phyloP scores from a whole-genome alignment of 2,797 vertebrate genomes.

The Syngnathus rostellatus region DNA sequence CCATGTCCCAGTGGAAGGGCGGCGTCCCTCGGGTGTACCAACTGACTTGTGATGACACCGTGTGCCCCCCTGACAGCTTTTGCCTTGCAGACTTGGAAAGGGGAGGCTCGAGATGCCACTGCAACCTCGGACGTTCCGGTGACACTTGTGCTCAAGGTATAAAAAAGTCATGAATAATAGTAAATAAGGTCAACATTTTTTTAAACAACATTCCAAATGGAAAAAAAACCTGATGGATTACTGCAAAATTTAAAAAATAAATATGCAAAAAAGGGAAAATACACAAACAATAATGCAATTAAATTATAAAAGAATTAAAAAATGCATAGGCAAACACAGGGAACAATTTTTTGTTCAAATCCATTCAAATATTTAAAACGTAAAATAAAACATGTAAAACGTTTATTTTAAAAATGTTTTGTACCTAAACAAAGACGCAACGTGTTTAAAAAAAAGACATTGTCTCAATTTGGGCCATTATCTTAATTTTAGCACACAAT shows the following conservation, averaged over 20 bases:
- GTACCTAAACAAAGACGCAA: too few species aligned
- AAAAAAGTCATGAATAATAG: neutral
- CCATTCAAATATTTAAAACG: too few species aligned
- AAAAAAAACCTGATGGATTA: neutral
- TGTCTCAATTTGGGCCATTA: too few species aligned
- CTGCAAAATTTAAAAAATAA: neutral
- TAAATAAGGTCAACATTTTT: neutral
- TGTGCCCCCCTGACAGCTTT: constrained; percentile 86
- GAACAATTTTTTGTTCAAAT: too few species aligned
- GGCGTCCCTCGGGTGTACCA: constrained; percentile 69
- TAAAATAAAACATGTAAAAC: too few species aligned
- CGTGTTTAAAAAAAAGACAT: too few species aligned
- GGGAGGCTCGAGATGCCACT: constrained; percentile 84
- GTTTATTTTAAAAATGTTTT: too few species aligned
- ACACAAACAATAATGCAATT: too few species aligned
- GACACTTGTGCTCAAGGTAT: constrained; percentile 79
- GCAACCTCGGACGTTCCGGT: constrained; percentile 82
- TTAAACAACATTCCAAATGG: neutral
- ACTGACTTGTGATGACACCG: constrained; percentile 75
- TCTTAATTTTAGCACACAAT: too few species aligned
- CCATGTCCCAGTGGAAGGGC: constrained; percentile 51
- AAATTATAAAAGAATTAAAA: too few species aligned
- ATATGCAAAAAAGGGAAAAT: too few species aligned
- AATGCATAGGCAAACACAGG: too few species aligned
- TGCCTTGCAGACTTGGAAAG: constrained; percentile 80